Evolutionary conservation across 2,113 vertebrate genomes (phyloP).

Genomic region (Atrichornis clamosus): DNA sequence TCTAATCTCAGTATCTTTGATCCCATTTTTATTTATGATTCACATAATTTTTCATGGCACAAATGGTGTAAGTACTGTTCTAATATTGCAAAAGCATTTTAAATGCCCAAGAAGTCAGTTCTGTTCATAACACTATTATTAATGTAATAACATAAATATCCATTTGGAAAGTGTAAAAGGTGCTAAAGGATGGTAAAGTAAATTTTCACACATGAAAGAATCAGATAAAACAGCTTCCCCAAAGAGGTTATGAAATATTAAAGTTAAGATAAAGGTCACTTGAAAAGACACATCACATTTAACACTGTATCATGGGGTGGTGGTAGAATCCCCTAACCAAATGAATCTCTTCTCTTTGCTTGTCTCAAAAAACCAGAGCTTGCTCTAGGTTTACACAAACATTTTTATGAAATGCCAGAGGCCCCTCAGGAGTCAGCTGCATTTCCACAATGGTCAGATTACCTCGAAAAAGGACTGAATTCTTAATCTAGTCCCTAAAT

Average conservation of each 20-base stretch:
- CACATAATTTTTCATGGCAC: neutral
- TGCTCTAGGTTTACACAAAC: neutral
- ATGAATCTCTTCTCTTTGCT: neutral
- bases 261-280: slow-evolving; percentile 26
- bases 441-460: neutral
- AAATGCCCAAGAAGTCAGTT: neutral
- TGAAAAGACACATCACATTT: neutral
- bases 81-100: neutral
- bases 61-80: neutral
- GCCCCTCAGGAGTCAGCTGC: neutral
- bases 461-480: neutral
- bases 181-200: neutral
- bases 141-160: neutral
- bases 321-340: neutral
- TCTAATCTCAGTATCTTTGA: neutral
- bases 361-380: neutral
- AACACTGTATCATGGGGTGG: neutral
- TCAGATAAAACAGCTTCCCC: neutral
- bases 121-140: neutral
- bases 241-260: neutral
- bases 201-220: neutral
- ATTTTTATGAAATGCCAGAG: neutral
- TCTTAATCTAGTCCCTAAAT: neutral
- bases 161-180: neutral
- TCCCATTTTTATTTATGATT: neutral